A percentile compares a stretch with the other conserved stretches of the same genome.
These are phyloP conservation scores for Tenualosa ilisha DNA, from an alignment of 2,797 vertebrate genomes.

Conservation along the genomic window DNA sequence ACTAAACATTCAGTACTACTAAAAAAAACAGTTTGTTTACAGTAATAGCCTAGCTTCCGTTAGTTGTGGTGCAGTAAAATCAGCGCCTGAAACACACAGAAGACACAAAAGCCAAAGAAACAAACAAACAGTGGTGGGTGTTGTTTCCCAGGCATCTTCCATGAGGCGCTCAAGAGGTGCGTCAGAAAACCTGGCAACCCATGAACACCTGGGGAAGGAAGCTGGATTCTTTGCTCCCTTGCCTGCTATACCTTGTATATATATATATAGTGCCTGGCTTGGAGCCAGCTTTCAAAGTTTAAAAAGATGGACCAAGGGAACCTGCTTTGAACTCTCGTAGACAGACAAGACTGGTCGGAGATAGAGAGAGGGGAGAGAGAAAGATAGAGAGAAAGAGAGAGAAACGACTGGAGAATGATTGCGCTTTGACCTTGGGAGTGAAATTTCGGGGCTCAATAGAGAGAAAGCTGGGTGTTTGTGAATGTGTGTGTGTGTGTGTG, in stretches of 20 bases:
- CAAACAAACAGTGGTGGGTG: neutral
- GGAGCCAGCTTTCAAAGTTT: neutral
- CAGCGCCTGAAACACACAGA: neutral
- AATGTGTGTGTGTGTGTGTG: slow-evolving; percentile 14
- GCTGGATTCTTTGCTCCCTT: neutral
- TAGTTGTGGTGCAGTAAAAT: neutral
- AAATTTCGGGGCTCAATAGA: slow-evolving; percentile 36
- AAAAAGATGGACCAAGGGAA: neutral
- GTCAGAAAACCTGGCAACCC: neutral
- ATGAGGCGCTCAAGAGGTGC: neutral
- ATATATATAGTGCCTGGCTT: neutral
- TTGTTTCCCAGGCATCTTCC: neutral
- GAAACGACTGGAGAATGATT: neutral
- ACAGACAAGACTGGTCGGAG: neutral
- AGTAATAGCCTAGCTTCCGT: neutral
- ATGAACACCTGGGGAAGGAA: neutral
- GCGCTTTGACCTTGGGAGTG: slow-evolving; percentile 49
- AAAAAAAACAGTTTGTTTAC: neutral
- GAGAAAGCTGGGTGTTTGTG: neutral
- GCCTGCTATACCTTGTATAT: no score
- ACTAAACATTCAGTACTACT: neutral
- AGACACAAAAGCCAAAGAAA: neutral
- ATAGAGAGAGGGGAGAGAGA: neutral
- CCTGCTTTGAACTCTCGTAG: neutral
- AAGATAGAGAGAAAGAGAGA: neutral